Evolutionary conservation across 2,888 invertebrate genomes (phyloP).

Genomic region (Dolichomitus sp.): DNA sequence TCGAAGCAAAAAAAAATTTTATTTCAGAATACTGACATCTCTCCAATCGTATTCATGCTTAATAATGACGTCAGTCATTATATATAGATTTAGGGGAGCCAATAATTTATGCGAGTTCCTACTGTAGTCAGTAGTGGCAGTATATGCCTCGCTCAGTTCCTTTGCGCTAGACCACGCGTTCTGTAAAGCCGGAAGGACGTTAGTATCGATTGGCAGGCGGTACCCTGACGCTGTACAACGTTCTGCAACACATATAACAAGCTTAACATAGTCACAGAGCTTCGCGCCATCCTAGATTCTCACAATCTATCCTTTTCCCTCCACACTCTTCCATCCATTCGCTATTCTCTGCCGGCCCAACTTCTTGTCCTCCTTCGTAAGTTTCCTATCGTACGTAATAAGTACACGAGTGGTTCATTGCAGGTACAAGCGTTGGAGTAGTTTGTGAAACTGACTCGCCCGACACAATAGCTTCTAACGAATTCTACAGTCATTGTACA

Average conservation of each 20-base stretch:
- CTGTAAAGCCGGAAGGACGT: slow-evolving; percentile 60
- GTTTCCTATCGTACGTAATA: slow-evolving; percentile 9
- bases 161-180: slow-evolving; percentile 39
- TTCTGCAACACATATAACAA: neutral
- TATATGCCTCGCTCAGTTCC: slow-evolving; percentile 24
- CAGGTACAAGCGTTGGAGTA: neutral
- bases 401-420: slow-evolving; percentile 1
- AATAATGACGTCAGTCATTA: too few species aligned
- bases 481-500: neutral
- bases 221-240: neutral
- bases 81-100: neutral
- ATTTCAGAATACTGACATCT: neutral
- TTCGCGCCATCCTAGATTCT: slow-evolving; percentile 1
- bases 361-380: slow-evolving; percentile 1
- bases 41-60: neutral
- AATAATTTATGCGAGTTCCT: neutral
- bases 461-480: slow-evolving; percentile 17
- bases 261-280: slow-evolving; percentile 4
- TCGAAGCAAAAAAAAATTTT: too few species aligned
- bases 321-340: slow-evolving; percentile 12
- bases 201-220: slow-evolving; percentile 57
- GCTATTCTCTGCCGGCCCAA: neutral
- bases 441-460: slow-evolving; percentile 8
- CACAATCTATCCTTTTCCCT: neutral
- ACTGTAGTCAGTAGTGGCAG: neutral